Percentiles rank a stretch among this genome's conserved stretches.
These are phyloP conservation scores for Metellina segmentata DNA, from an alignment of 2,888 invertebrate species.

Conservation along the genomic window DNA sequence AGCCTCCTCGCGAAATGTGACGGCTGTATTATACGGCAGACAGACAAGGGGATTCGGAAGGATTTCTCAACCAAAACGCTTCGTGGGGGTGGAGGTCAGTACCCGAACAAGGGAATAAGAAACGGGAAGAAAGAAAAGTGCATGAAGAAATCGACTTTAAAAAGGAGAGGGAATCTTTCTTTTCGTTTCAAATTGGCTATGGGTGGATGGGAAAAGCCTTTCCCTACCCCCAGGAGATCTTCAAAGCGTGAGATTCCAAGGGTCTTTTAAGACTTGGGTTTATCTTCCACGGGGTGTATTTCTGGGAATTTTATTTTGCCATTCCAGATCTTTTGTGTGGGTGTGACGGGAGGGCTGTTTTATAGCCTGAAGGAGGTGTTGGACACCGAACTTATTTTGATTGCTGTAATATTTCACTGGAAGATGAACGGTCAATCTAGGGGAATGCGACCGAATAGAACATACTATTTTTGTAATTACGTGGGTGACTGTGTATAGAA, in stretches of 20 bases:
- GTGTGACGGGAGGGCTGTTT: not conserved
- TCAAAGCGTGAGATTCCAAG: not conserved
- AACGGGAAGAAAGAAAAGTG: not conserved
- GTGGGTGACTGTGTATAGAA: too few species aligned
- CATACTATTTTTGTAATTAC: too few species aligned
- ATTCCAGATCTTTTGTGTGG: not conserved
- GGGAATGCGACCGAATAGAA: too few species aligned
- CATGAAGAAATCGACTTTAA: constrained; percentile 23
- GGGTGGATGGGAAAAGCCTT: constrained; percentile 39
- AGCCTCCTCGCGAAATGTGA: too few species aligned
- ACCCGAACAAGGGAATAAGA: not conserved
- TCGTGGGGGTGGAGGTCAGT: not conserved
- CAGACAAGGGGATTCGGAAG: not conserved
- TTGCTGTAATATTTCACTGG: not conserved
- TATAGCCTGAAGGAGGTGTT: constrained; percentile 23
- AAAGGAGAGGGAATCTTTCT: constrained; percentile 19
- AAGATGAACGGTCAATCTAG: not conserved
- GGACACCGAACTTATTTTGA: constrained; percentile 11
- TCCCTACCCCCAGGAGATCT: not conserved
- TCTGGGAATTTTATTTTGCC: not conserved
- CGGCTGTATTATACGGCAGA: not conserved
- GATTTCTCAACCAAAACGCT: constrained; percentile 12
- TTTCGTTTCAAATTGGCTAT: constrained; percentile 42
- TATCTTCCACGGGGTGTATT: not conserved
- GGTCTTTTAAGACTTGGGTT: not conserved